Conservation (phyloP, 2,888 invertebrate species). For the Apamea crenata region DNA sequence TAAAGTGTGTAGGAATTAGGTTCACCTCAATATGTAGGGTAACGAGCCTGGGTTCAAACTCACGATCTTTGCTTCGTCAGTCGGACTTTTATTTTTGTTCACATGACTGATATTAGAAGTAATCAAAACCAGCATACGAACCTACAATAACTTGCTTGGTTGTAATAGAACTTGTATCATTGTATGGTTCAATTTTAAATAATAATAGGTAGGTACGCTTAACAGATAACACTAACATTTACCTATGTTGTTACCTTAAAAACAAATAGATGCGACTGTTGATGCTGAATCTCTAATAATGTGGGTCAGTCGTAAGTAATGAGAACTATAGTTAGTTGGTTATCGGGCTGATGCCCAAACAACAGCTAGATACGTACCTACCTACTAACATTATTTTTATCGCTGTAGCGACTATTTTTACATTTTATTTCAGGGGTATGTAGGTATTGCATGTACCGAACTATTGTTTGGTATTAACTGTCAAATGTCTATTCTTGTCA, state of each 20-base stretch:
- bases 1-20: background rate
- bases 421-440: constrained; percentile 76
- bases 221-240: background rate
- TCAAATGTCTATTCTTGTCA: constrained; percentile 66
- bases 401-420: constrained; percentile 84
- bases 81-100: background rate
- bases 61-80: background rate
- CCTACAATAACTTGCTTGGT: constrained; percentile 7
- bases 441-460: constrained; percentile 66
- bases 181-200: background rate
- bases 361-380: constrained; percentile 68
- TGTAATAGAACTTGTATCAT: background rate
- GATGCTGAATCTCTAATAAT: constrained; percentile 41
- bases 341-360: constrained; percentile 62
- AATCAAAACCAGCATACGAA: background rate
- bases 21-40: background rate
- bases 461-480: constrained; percentile 78
- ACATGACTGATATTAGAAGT: background rate
- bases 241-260: background rate
- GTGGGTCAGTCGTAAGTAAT: constrained; percentile 52
- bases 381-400: constrained; percentile 78
- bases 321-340: constrained; percentile 62
- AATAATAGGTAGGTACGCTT: no score
- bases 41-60: constrained; percentile 11
- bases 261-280: constrained; percentile 8